phyloP scores from a whole-genome alignment of 2,797 vertebrate genomes.

The Percopsis omiscomaycus region DNA sequence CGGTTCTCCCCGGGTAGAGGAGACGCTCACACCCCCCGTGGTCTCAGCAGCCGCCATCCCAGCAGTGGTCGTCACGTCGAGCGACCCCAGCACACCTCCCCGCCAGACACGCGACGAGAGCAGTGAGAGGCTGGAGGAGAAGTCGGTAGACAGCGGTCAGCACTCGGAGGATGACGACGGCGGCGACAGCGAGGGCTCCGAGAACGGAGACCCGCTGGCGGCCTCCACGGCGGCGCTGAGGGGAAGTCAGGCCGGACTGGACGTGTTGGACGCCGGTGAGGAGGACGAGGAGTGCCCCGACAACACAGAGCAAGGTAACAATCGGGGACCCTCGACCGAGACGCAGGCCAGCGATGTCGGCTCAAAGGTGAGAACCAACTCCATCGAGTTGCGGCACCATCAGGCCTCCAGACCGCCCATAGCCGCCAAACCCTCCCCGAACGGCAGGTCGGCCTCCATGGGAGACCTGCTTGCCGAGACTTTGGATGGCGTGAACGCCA shows the following conservation, averaged over 20 bases:
- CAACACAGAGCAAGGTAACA: conserved; percentile 13
- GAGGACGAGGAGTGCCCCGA: conserved; percentile 39
- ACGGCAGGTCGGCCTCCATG: conserved; percentile 70
- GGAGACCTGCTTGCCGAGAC: conserved; percentile 80
- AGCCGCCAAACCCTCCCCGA: conserved; percentile 51
- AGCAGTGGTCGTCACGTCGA: conserved; percentile 20
- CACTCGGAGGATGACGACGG: conserved; percentile 71
- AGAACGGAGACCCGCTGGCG: conserved; percentile 49
- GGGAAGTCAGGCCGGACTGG: conserved; percentile 63
- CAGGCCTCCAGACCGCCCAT: conserved; percentile 35
- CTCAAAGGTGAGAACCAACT: conserved; percentile 6
- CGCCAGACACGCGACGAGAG: conserved; percentile 18
- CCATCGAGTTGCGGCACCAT: conserved; percentile 9
- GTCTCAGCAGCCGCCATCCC: conserved; percentile 14
- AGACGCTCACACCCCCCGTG: neutral
- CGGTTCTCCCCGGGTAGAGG: conserved; percentile 14
- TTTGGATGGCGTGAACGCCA: neutral
- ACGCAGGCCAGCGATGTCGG: conserved; percentile 12
- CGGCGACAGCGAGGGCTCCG: conserved; percentile 63
- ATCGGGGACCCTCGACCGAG: conserved; percentile 18
- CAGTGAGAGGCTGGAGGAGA: conserved; percentile 72
- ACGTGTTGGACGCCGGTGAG: conserved; percentile 55
- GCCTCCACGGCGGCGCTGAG: conserved; percentile 57
- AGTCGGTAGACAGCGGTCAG: conserved; percentile 81
- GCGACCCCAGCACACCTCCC: conserved; percentile 38